phyloP scores from a whole-genome alignment of 2,888 invertebrate species.

The Epinotia demarniana region DNA sequence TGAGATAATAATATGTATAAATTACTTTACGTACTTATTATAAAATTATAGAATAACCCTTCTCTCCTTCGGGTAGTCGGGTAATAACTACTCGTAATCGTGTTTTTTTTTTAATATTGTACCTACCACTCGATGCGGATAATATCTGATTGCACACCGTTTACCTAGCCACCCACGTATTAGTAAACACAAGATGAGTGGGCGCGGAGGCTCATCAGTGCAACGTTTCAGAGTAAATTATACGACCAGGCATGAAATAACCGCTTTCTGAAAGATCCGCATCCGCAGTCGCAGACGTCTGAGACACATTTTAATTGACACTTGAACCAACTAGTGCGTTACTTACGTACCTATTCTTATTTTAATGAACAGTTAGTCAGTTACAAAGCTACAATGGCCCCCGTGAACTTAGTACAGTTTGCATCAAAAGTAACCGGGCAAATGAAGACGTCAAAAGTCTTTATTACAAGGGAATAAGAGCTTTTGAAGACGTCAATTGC shows the following conservation, averaged over 20 bases:
- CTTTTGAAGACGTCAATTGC: too few species aligned
- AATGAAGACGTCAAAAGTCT: too few species aligned
- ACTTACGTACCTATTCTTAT: neutral
- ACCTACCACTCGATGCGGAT: neutral
- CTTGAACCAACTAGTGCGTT: neutral
- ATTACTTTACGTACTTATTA: neutral
- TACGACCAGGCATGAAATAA: constrained; percentile 8
- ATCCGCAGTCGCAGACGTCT: too few species aligned
- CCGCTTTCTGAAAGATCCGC: neutral
- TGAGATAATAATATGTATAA: neutral
- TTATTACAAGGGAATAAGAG: too few species aligned
- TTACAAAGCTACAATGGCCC: neutral
- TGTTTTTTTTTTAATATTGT: neutral
- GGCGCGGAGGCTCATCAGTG: neutral
- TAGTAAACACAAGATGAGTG: constrained; percentile 17
- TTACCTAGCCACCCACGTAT: constrained; percentile 15
- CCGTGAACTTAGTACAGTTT: constrained; percentile 1
- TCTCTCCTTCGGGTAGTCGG: too few species aligned
- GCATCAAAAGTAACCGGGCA: too few species aligned
- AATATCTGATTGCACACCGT: constrained; percentile 8
- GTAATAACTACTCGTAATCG: too few species aligned
- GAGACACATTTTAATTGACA: neutral
- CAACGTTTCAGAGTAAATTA: constrained; percentile 15
- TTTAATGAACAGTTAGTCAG: constrained; percentile 6
- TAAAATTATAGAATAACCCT: neutral